phyloP scores from a whole-genome alignment of 2,113 vertebrate genomes.

The Arothron firmamentum region DNA sequence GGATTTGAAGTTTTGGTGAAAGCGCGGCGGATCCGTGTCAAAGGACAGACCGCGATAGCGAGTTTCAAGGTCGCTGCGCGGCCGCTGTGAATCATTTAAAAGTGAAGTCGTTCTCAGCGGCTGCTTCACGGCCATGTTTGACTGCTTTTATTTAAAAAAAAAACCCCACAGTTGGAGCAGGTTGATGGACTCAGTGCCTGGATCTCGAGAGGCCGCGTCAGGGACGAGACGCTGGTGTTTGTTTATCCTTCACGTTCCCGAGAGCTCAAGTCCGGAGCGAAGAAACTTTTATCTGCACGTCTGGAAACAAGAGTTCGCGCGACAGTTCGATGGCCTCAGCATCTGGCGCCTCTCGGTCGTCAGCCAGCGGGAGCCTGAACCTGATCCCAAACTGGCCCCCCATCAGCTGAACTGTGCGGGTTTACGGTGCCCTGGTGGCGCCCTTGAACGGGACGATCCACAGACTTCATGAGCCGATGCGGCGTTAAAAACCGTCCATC shows the following conservation, averaged over 20 bases:
- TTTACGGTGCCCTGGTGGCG: no score
- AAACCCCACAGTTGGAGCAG: slow-evolving; percentile 15
- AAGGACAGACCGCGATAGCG: neutral
- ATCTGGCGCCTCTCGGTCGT: no score
- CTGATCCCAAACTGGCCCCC: no score
- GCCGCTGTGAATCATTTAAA: slow-evolving; percentile 50
- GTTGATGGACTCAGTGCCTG: slow-evolving; percentile 25
- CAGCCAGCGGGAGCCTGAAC: no score
- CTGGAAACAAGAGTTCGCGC: no score
- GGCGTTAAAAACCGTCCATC: neutral
- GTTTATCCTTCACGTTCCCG: slow-evolving; percentile 2
- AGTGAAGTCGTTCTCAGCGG: slow-evolving; percentile 35
- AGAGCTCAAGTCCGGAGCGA: slow-evolving; percentile 12
- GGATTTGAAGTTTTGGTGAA: slow-evolving; percentile 13
- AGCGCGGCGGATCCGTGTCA: slow-evolving; percentile 6
- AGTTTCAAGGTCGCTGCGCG: slow-evolving; percentile 22
- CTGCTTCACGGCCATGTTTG: slow-evolving; percentile 33
- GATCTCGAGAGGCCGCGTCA: slow-evolving; percentile 20
- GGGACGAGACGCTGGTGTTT: slow-evolving; percentile 18
- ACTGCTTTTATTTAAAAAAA: slow-evolving; percentile 17
- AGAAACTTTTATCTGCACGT: neutral
- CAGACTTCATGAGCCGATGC: no score
- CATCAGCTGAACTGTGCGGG: no score
- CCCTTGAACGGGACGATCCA: neutral
- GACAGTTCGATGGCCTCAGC: no score